A percentile compares a stretch with the other conserved stretches of the same genome.
These are phyloP conservation scores for Drosophila putrida DNA, from an alignment of 2,888 invertebrate species.

Conservation along the genomic window DNA sequence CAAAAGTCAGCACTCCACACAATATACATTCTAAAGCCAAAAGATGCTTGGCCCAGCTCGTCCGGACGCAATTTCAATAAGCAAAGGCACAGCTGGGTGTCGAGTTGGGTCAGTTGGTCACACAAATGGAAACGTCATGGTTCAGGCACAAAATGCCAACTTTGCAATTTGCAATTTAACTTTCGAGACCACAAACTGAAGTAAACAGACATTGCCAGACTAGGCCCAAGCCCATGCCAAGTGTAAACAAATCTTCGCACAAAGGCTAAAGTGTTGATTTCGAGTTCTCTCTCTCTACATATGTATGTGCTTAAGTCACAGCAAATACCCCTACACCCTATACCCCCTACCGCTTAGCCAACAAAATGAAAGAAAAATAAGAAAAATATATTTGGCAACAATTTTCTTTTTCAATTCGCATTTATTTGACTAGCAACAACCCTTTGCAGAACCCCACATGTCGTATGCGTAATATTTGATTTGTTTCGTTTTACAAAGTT, in stretches of 20 bases:
- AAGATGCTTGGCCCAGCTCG: background rate
- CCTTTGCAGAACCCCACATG: constrained; percentile 39
- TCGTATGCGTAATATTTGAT: constrained; percentile 64
- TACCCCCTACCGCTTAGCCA: too few relatives aligned
- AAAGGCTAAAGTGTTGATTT: constrained; percentile 63
- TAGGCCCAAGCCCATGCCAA: constrained; percentile 17
- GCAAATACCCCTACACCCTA: constrained; percentile 5
- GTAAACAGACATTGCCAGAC: constrained; percentile 53
- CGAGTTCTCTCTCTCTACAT: constrained; percentile 8
- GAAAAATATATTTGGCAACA: constrained; percentile 35
- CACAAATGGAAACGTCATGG: constrained; percentile 74
- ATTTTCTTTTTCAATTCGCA: constrained; percentile 41
- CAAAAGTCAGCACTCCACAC: constrained; percentile 75
- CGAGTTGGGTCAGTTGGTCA: constrained; percentile 49
- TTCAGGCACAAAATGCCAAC: constrained; percentile 63
- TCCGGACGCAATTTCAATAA: constrained; percentile 64
- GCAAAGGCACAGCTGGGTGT: constrained; percentile 64
- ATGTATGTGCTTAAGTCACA: constrained; percentile 17
- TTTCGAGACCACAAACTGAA: constrained; percentile 64
- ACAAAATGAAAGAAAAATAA: constrained; percentile 12
- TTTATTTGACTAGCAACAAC: constrained; percentile 37
- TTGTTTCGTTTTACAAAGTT: constrained; percentile 39
- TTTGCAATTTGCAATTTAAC: constrained; percentile 76
- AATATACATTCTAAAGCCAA: constrained; percentile 74
- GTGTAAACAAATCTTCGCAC: constrained; percentile 38